Evolutionary conservation across 1,140 invertebrate species (phyloP).

Genomic region (Drosophila murphyi): DNA sequence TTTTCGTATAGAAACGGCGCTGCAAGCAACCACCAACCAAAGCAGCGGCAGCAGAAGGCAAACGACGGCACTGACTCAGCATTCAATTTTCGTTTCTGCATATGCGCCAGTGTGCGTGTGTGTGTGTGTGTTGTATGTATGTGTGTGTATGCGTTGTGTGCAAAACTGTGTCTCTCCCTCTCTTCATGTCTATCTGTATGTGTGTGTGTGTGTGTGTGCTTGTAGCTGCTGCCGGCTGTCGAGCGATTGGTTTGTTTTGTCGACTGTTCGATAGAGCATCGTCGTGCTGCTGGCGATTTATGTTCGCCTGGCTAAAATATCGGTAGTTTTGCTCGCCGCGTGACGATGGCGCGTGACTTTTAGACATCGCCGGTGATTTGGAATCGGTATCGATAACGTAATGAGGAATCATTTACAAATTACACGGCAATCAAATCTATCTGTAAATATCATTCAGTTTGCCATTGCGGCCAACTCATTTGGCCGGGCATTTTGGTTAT

Average conservation of each 20-base stretch:
- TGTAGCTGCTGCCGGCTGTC: conserved; percentile 10
- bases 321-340: conserved; percentile 81
- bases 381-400: conserved; percentile 71
- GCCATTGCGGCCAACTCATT: background rate
- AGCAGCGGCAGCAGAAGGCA: conserved; percentile 74
- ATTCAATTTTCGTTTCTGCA: conserved; percentile 38
- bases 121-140: conserved; percentile 9
- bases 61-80: conserved; percentile 50
- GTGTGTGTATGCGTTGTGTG: background rate
- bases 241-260: conserved; percentile 52
- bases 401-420: conserved; percentile 5
- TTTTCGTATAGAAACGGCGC: conserved; percentile 52
- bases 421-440: background rate
- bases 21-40: conserved; percentile 71
- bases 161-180: background rate
- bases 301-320: conserved; percentile 78
- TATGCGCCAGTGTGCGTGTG: conserved; percentile 26
- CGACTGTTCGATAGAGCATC: conserved; percentile 61
- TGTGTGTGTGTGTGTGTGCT: conserved; percentile 16
- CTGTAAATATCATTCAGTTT: conserved; percentile 1
- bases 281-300: conserved; percentile 31
- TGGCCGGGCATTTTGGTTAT: background rate
- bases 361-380: conserved; percentile 57
- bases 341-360: conserved; percentile 72
- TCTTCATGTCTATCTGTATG: background rate